Evolutionary conservation across 2,888 invertebrate genomes (phyloP), one percentile per base, ranked within the genome.

Genomic region (Sialis fuliginosa): DNA sequence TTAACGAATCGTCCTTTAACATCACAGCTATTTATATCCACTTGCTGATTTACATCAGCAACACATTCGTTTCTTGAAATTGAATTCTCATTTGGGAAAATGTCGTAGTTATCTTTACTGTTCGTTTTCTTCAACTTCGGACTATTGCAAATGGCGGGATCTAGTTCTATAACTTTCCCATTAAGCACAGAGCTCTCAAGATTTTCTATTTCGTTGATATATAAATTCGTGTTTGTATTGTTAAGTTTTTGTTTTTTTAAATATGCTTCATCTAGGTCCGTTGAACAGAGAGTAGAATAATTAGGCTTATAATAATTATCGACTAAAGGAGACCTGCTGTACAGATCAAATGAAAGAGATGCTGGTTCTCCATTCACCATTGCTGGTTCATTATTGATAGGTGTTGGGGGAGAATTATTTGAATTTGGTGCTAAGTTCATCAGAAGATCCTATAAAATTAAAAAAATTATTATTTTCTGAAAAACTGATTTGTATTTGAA

Each of bases 381-480:
- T 61, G 58, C 58, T 6, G 61, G 60, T 47, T 60, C 62, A 52
- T 61, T 62, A 50, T 61, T 61, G 30, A 63, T 60, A 9, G 67
- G 64, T 9, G 67, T 65, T 37, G 64, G 65, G 42, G 65, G 62
- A 44, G 56, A 57, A 44, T 60, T 56, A 49, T 60, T 63, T 53
- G 68, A 67, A 52, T 67, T 64, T 31, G 74, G 72, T 9, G 74
- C 69, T 50, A 75, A 64, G 59, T 73, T 75, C 66, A 74, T 64
- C 50, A 75, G 63, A 30, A 75, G 62, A 52, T 73, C 75, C 74
- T 75, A 60, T 37, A 54, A 54, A 52, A 48, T 48, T 10, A 31
- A 49, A 10, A 10, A 49, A 45, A 22, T 2, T 22, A 22, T 4
- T 22, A 22, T 22, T 22, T 22, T 22, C 22, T 22, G 22, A 22